Evolutionary conservation across 2,113 vertebrate species (phyloP), one percentile per base, ranked within the genome.

Genomic region (Cyanistes caeruleus): DNA sequence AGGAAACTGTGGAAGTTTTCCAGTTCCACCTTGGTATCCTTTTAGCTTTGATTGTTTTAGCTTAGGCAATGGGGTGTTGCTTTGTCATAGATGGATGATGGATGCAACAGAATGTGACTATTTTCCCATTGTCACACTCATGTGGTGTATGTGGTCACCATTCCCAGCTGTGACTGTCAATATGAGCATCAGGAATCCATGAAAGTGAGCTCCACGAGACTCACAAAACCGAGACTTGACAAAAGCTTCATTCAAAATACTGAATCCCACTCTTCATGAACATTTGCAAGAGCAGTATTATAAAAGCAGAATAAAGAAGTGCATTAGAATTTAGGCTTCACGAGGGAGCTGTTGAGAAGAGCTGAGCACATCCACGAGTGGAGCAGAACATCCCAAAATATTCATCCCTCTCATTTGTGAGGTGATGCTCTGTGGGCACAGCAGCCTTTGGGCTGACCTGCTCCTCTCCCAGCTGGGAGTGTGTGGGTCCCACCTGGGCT

Each of bases 401-500:
- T 39, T 39, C 39, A 39, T 39, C 39, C 39, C 39, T 39, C 39
- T 39, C 39, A 39, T 20, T 12, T 4, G 7, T 20, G 37, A 1
- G 7, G 27, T 5, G 69, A 6, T 48, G 15, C 18, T 9, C 25
- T 37, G 41, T 52, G n/a, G 35, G 53, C 58, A 43, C 53, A 68
- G 62, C 33, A 72, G 77, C 49, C 81, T 84, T 39, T n/a, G 58
- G 46, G 22, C 11, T 2, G 9, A 8, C 9, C n/a, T 68, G 58
- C 18, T 63, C 21, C 58, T 67, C 21, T 76, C 43, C 58, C 30
- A n/a, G 11, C 35, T 13, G 12, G 8, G 15, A 43, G 43, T 0
- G 3, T 19, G 19, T 16, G 62, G 23, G 48, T 39, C 79, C n/a
- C 31, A 7, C 0, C 0, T 4, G 39, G 25, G 8, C 13, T 69